These are phyloP conservation scores for Oreochromis niloticus DNA, from an alignment of 2,113 vertebrate species.

Conservation along the genomic window DNA sequence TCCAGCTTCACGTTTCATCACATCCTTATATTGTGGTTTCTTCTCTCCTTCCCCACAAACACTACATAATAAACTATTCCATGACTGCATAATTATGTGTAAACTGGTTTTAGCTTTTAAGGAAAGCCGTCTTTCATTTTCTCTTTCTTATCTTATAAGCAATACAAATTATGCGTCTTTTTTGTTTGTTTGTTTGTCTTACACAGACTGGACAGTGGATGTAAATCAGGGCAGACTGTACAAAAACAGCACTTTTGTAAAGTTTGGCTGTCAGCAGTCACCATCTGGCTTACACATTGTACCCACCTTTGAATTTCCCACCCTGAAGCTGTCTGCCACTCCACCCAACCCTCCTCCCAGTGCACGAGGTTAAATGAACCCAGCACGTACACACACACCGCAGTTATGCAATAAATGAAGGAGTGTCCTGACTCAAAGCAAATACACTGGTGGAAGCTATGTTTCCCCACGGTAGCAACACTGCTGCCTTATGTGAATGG, in stretches of 20 bases:
- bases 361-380: neutral
- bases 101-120: neutral
- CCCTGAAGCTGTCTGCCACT: neutral
- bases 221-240: neutral
- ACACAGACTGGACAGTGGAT: neutral
- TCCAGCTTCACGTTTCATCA: neutral
- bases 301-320: conserved; percentile 15
- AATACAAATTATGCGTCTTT: rapidly evolving
- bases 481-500: neutral
- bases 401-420: conserved; percentile 43
- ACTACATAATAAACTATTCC: neutral
- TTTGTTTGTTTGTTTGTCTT: neutral
- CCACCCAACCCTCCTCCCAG: neutral
- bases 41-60: neutral
- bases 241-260: neutral
- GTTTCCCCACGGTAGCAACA: neutral
- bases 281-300: conserved; percentile 39
- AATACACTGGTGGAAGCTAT: neutral
- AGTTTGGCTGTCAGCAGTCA: neutral
- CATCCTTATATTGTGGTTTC: neutral
- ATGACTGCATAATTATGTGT: neutral
- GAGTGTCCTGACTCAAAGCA: neutral
- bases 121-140: rapidly evolving
- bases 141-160: neutral
- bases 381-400: neutral